Evolutionary conservation across 2,888 invertebrate genomes (phyloP), one percentile per base, ranked within the genome.

Genomic region (Lasioglossum malachurum): DNA sequence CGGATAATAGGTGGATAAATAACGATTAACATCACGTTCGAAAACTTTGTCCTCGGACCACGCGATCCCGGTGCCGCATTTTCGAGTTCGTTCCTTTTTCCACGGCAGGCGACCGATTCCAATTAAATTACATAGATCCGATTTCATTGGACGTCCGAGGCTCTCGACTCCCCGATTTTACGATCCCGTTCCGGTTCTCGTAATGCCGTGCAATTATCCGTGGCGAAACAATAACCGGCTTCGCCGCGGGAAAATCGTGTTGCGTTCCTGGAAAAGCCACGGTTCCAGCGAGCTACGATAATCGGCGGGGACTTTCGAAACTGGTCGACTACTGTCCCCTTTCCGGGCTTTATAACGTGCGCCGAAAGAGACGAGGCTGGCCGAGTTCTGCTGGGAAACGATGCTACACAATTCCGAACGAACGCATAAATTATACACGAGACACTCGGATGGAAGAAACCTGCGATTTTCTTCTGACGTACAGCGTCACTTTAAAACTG

Each of bases 391-490:
- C 14, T 35, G 8, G 64, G 14, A 46, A 83, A 75, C 72, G 75
- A 53, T 31, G n/a, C 27, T 5, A 57, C 27, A 57, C 49, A 49
- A 57, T 57, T 64, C 64, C 75, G 71, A 16, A 35, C 49, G 75
- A 72, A 72, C 74, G 60, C 73, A 80, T 89, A 87, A 89, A 87
- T 89, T 67, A 80, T 79, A 75, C 75, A 69, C 27, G 74, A 82
- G 82, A 31, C 73, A 71, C 7, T 44, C 8, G 23, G 53, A 44
- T 31, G 75, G 72, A 85, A 53, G 38, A 67, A 31, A 75, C 60
- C 1, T 3, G 10, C 19, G 67, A 35, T 35, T 67, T 35, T 67
- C 67, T 8, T 35, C n/a, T n/a, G n/a, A n/a, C n/a, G 64, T 31
- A 19, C 19, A 8, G 31, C 19, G 16, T 16, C 57, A 31, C 19